Conservation (phyloP, 2,888 invertebrate genomes). For the Chloroclysta siterata region DNA sequence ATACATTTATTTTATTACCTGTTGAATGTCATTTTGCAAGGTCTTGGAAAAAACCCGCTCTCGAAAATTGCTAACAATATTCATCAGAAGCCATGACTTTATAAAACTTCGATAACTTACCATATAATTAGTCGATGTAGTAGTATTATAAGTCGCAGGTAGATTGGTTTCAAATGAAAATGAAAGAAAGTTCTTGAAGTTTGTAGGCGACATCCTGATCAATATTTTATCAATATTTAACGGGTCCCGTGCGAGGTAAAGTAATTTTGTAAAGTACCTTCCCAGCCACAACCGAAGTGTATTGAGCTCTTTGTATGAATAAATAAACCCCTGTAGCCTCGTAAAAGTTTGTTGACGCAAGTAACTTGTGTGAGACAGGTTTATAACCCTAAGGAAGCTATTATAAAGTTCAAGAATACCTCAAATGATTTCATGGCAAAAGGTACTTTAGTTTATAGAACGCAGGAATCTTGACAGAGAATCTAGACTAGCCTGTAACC, state of each 20-base stretch:
- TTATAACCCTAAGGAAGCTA: too few species aligned
- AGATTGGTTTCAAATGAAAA: background rate
- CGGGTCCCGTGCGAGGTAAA: constrained; percentile 1
- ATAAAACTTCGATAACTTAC: background rate
- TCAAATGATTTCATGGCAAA: background rate
- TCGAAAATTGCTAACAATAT: constrained; percentile 1
- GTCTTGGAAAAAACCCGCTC: constrained; percentile 14
- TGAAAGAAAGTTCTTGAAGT: background rate
- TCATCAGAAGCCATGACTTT: background rate
- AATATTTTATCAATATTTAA: background rate
- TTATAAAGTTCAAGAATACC: background rate
- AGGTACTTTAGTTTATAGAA: constrained; percentile 14
- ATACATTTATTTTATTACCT: constrained; percentile 18
- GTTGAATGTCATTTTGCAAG: constrained; percentile 25
- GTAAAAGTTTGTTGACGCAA: background rate
- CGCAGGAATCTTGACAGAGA: constrained; percentile 27
- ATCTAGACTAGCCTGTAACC: constrained; percentile 46
- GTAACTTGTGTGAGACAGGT: background rate
- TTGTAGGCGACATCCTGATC: background rate
- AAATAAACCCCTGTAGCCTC: background rate
- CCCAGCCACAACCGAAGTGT: background rate
- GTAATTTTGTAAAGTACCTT: constrained; percentile 1
- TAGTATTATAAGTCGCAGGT: too few species aligned
- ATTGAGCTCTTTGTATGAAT: constrained; percentile 3
- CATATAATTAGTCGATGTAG: too few species aligned